A percentile compares a stretch with the other conserved stretches of the same genome.
Evolutionary conservation across 2,113 vertebrate genomes (phyloP).

Genomic region (Grammomys surdaster): DNA sequence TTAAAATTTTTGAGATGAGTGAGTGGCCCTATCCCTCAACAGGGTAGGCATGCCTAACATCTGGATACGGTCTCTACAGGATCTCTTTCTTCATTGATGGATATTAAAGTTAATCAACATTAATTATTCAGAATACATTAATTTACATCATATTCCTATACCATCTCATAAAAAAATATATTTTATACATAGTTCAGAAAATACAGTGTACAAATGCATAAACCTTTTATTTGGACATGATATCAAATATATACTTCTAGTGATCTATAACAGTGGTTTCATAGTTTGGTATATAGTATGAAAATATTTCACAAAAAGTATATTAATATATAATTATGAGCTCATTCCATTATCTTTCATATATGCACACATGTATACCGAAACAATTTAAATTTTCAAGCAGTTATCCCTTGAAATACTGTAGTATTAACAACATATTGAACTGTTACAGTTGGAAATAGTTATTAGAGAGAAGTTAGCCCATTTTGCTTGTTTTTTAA

Average conservation of each 20-base stretch:
- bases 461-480: conserved; percentile 10
- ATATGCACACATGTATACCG: no score
- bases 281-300: neutral
- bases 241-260: neutral
- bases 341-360: neutral
- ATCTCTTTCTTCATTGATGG: no score
- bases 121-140: neutral
- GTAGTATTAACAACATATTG: neutral
- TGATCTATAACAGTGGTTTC: neutral
- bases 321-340: neutral
- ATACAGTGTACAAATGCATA: neutral
- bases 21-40: no score
- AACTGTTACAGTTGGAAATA: neutral
- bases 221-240: neutral
- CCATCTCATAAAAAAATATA: conserved; percentile 26
- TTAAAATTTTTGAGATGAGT: no score
- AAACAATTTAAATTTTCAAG: conserved; percentile 14
- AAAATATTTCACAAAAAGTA: neutral
- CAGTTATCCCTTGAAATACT: neutral
- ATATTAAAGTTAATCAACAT: neutral
- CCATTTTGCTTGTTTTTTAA: conserved; percentile 32
- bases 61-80: no score
- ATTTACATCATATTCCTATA: neutral
- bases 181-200: conserved; percentile 47
- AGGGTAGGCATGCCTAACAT: no score